Evolutionary conservation across 2,113 vertebrate species (phyloP).

Genomic region (Tringa solitaria): DNA sequence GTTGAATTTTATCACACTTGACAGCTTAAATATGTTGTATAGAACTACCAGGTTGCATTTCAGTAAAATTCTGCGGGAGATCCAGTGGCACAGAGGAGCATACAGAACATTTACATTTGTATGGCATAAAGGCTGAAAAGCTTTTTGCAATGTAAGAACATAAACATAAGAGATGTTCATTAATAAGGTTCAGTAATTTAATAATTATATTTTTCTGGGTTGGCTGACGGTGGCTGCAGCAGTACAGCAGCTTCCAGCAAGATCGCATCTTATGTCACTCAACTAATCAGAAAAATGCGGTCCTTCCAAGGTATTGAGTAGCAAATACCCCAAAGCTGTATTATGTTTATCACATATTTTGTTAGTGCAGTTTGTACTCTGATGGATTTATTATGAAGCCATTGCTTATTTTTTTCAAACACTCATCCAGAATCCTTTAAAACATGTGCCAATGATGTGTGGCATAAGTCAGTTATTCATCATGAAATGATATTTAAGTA

Average conservation of each 20-base stretch:
- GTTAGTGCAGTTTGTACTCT: background rate
- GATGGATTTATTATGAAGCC: background rate
- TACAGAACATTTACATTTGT: background rate
- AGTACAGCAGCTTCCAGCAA: conserved; percentile 44
- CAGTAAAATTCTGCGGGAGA: background rate
- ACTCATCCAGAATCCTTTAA: background rate
- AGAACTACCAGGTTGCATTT: background rate
- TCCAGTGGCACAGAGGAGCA: background rate
- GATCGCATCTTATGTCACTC: background rate
- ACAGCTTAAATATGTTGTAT: background rate
- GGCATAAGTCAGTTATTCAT: background rate
- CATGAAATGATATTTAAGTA: background rate
- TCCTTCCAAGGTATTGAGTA: conserved; percentile 7
- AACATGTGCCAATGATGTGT: background rate
- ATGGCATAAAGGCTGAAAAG: background rate
- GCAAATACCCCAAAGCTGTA: conserved; percentile 32
- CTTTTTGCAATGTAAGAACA: background rate
- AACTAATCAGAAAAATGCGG: conserved; percentile 34
- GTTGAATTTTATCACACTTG: background rate
- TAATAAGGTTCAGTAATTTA: conserved; percentile 15
- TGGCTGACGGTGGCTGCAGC: conserved; percentile 14
- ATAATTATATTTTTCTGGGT: conserved; percentile 8
- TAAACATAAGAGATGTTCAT: background rate
- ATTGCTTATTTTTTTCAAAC: background rate
- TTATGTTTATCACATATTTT: conserved; percentile 37